Evolutionary conservation across 2,797 vertebrate genomes (phyloP).

Genomic region (Meriones psammophilus): DNA sequence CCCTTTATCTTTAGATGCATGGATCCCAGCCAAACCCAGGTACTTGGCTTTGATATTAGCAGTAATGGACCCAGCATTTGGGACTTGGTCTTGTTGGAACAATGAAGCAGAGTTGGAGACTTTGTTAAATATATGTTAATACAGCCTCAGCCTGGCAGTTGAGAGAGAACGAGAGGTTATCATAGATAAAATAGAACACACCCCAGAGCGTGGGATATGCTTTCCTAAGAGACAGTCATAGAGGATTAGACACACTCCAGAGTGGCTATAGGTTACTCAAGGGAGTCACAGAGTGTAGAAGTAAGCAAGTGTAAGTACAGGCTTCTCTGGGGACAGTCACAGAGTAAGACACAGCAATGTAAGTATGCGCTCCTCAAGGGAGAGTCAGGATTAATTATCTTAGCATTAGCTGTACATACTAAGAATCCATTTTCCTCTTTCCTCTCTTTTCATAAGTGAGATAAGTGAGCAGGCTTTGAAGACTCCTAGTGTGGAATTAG

Average conservation of each 20-base stretch:
- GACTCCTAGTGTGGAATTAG: background rate
- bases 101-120: background rate
- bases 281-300: background rate
- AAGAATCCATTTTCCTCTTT: background rate
- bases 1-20: background rate
- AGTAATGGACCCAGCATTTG: background rate
- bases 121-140: background rate
- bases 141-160: background rate
- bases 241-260: background rate
- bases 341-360: background rate
- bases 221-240: background rate
- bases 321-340: background rate
- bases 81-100: background rate
- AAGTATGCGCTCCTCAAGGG: no score
- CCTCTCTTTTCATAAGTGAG: background rate
- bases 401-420: background rate
- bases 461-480: background rate
- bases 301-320: rapidly evolving
- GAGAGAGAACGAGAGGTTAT: background rate
- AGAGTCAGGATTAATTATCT: background rate
- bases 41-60: background rate
- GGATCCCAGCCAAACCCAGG: background rate
- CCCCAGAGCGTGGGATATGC: background rate
- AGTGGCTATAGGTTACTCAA: background rate
- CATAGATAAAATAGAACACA: background rate